phyloP scores from a whole-genome alignment of 2,888 invertebrate genomes.

The Drosophila mimetica region DNA sequence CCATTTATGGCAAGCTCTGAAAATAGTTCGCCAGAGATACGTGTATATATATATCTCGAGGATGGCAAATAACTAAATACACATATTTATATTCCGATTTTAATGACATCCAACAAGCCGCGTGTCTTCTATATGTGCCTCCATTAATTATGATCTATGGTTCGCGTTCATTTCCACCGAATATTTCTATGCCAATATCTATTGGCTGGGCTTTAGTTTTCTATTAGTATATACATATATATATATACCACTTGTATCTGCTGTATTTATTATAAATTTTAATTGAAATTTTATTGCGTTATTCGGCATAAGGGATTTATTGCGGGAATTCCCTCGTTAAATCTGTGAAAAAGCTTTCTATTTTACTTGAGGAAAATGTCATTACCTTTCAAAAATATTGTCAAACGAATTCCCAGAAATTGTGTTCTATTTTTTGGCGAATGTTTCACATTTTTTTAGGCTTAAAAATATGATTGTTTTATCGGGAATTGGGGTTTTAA shows the following conservation, averaged over 20 bases:
- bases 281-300: constrained; percentile 6
- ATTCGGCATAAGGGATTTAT: background rate
- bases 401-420: constrained; percentile 4
- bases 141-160: constrained; percentile 65
- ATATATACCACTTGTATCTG: background rate
- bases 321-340: background rate
- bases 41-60: background rate
- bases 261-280: constrained; percentile 12
- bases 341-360: background rate
- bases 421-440: background rate
- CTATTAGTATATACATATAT: background rate
- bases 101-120: constrained; percentile 58
- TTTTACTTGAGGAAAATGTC: background rate
- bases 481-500: background rate
- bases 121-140: constrained; percentile 40
- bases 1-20: constrained; percentile 52
- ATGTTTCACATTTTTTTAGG: constrained; percentile 7
- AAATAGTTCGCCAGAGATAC: constrained; percentile 34
- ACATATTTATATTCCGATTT: constrained; percentile 50
- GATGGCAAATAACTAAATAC: constrained; percentile 6
- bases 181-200: constrained; percentile 13
- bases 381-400: background rate
- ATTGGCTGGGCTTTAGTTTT: background rate
- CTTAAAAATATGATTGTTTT: background rate
- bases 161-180: background rate